Conservation (phyloP, 1,140 invertebrate genomes). For the Archivesica marissinica region DNA sequence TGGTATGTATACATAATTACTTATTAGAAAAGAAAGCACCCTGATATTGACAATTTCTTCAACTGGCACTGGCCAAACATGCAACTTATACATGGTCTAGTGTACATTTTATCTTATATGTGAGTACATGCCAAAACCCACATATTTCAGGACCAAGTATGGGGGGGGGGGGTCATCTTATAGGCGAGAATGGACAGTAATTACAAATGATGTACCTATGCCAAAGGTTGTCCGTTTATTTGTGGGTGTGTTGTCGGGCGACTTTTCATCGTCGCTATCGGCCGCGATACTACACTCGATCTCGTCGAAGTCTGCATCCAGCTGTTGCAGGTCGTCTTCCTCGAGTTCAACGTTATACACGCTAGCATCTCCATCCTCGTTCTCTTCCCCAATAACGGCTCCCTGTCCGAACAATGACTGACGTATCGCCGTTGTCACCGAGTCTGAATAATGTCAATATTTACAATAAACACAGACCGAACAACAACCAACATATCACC, state of each 20-base stretch:
- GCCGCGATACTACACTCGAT: slow-evolving; percentile 60
- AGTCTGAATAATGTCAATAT: slow-evolving; percentile 10
- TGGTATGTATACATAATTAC: neutral
- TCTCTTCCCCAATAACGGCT: slow-evolving; percentile 56
- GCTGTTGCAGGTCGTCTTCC: slow-evolving; percentile 69
- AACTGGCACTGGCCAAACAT: too few relatives aligned
- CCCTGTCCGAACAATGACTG: slow-evolving; percentile 50
- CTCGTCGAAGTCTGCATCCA: slow-evolving; percentile 76
- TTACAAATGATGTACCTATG: too few relatives aligned
- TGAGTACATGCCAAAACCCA: too few relatives aligned
- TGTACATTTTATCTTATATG: too few relatives aligned
- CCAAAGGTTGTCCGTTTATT: slow-evolving; percentile 5
- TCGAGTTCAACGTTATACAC: slow-evolving; percentile 72
- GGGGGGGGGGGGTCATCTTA: too few relatives aligned
- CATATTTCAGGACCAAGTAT: too few relatives aligned
- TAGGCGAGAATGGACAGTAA: too few relatives aligned
- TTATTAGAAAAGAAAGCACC: neutral
- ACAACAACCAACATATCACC: too few relatives aligned
- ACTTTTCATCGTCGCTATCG: slow-evolving; percentile 51
- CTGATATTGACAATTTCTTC: neutral
- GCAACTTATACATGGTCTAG: too few relatives aligned
- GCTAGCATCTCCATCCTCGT: slow-evolving; percentile 70
- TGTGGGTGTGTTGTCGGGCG: slow-evolving; percentile 50
- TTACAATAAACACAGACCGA: too few relatives aligned
- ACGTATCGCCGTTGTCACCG: slow-evolving; percentile 41